Evolutionary conservation across 2,888 invertebrate genomes (phyloP).

Genomic region (Drosophila formosana): DNA sequence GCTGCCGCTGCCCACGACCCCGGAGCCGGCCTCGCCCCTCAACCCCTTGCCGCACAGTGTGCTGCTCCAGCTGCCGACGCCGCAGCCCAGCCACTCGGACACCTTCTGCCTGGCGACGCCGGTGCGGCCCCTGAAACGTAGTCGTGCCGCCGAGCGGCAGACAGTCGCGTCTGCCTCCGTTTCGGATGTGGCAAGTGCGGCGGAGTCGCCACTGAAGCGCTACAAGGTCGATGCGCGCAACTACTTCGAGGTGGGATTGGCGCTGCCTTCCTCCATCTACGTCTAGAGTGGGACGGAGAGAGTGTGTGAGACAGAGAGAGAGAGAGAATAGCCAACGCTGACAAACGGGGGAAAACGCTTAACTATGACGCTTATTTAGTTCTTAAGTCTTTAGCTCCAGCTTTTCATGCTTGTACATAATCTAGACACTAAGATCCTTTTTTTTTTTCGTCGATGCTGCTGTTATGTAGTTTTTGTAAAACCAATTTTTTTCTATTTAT

Average conservation of each 20-base stretch:
- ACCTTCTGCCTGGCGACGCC: constrained; percentile 80
- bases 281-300: constrained; percentile 55
- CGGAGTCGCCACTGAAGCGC: constrained; percentile 72
- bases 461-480: constrained; percentile 78
- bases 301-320: neutral
- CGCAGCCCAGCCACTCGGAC: constrained; percentile 46
- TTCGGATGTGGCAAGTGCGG: neutral
- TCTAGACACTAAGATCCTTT: constrained; percentile 1
- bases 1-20: constrained; percentile 52
- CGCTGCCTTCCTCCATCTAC: constrained; percentile 83
- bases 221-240: constrained; percentile 76
- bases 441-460: constrained; percentile 69
- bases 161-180: neutral
- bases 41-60: constrained; percentile 35
- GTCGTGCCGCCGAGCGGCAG: constrained; percentile 24
- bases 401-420: constrained; percentile 40
- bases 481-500: constrained; percentile 54
- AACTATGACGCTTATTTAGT: constrained; percentile 83
- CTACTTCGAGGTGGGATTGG: constrained; percentile 84
- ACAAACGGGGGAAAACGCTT: constrained; percentile 83
- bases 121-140: constrained; percentile 61
- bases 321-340: constrained; percentile 63
- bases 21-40: constrained; percentile 62
- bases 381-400: constrained; percentile 61
- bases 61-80: constrained; percentile 67